phyloP scores from a whole-genome alignment of 2,797 vertebrate genomes.

The Pseudochirops cupreus region DNA sequence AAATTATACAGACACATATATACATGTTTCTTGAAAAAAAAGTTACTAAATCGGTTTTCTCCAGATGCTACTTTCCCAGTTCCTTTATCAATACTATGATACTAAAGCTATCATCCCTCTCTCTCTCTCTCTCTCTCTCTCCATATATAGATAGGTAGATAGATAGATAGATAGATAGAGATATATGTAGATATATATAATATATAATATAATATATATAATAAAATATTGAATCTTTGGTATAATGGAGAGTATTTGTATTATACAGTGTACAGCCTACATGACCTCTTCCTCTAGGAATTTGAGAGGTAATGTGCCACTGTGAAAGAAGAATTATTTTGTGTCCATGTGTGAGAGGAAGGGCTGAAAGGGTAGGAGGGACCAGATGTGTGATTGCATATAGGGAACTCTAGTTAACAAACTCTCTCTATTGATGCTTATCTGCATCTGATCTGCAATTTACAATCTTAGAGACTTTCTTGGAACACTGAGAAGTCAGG shows the following conservation, averaged over 20 bases:
- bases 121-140: too few species aligned
- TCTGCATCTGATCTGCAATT: neutral
- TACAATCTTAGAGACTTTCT: neutral
- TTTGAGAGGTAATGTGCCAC: neutral
- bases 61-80: neutral
- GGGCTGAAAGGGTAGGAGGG: neutral
- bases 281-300: neutral
- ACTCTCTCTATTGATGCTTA: neutral
- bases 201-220: neutral
- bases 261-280: neutral
- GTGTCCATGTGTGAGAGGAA: neutral
- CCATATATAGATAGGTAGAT: too few species aligned
- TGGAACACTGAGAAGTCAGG: neutral
- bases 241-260: neutral
- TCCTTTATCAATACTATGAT: neutral
- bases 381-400: neutral
- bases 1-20: neutral
- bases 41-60: neutral
- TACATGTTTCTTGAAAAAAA: neutral
- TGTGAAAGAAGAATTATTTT: neutral
- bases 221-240: neutral
- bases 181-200: too few species aligned
- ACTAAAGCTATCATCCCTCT: neutral
- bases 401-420: neutral
- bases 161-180: too few species aligned